A percentile compares a stretch with the other conserved stretches of the same genome.
These are phyloP conservation scores for Tyto alba DNA, from an alignment of 2,113 vertebrate genomes.

Conservation along the genomic window DNA sequence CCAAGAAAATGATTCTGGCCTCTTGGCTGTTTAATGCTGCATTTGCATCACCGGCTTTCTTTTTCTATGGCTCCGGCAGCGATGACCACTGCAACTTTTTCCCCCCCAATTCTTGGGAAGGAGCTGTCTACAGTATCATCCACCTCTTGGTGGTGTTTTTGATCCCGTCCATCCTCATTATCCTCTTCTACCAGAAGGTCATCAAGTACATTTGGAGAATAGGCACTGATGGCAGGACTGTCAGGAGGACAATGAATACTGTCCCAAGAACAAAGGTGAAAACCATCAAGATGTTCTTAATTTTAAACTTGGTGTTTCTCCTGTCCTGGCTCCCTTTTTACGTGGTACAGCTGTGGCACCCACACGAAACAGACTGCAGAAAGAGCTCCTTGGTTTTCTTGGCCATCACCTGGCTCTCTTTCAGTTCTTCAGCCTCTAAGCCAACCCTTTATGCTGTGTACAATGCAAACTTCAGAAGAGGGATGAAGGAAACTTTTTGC, in stretches of 20 bases:
- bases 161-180: constrained; percentile 77
- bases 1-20: constrained; percentile 89
- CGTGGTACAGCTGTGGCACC: constrained; percentile 87
- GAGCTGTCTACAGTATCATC: constrained; percentile 68
- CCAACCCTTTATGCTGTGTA: constrained; percentile 86
- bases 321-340: constrained; percentile 90
- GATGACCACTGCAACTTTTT: constrained; percentile 83
- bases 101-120: constrained; percentile 79
- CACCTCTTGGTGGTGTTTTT: constrained; percentile 82
- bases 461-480: constrained; percentile 88
- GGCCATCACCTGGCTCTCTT: constrained; percentile 80
- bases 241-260: constrained; percentile 89
- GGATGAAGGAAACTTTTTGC: constrained; percentile 94
- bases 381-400: constrained; percentile 81
- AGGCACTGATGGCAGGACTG: constrained; percentile 79
- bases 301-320: constrained; percentile 84
- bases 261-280: constrained; percentile 96
- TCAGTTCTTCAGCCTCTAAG: constrained; percentile 91
- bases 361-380: constrained; percentile 66
- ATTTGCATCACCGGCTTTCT: constrained; percentile 78
- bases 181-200: constrained; percentile 89
- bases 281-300: constrained; percentile 95
- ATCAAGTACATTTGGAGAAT: constrained; percentile 93
- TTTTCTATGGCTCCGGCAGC: constrained; percentile 76
- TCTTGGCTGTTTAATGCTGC: constrained; percentile 82